Base-by-base conservation (phyloP, 2,797 vertebrate genomes). In the Columba guinea region DNA sequence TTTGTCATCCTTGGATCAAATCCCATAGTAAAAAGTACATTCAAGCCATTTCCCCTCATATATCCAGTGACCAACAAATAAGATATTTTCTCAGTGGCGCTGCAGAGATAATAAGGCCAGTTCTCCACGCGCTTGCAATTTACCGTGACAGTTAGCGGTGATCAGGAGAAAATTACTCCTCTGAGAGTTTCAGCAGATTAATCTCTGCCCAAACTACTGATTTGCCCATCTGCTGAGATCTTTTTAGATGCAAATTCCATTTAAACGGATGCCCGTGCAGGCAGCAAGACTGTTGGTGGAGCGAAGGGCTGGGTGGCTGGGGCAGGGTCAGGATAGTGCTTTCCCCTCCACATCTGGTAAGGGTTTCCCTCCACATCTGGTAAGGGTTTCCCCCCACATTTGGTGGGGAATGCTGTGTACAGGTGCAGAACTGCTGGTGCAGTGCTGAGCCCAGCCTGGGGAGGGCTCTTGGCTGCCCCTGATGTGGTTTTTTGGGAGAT, bases 1-100 rank as follows among this genome's bases (percentile, higher is more conserved):
- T 7, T 2, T 13, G 24, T 27, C 34, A 4, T 3, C 32, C 44
- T 16, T 4, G 52, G n/a, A 1, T 24, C 1, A 0, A 11, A 4
- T 4, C 59, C 48, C 32, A 3, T 24, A 7, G 3, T 2, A 21
- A 13, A 8, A 17, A 30, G 10, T 3, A 0, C 5, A 0, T 48
- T 14, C 10, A 46, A 62, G 89, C 64, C 8, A 7, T 39, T 89
- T 65, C 37, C 30, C 32, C 18, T 34, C 0, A 5, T 7, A 3
- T 4, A 0, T 1, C n/a, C 41, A 8, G 44, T 1, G 14, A 20
- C 48, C 77, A n/a, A 11, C 11, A 11, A 13, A 7, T 5, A 3
- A 7, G 63, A 60, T 19, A 4, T 39, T 68, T 26, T n/a, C 87
- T 52, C 1, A 0, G 69, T 5, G 39, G 34, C 0, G 20, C 59